Base-by-base conservation (phyloP, 37 sponge, comb jelly and placozoan species). In the Amphimedon queenslandica region DNA sequence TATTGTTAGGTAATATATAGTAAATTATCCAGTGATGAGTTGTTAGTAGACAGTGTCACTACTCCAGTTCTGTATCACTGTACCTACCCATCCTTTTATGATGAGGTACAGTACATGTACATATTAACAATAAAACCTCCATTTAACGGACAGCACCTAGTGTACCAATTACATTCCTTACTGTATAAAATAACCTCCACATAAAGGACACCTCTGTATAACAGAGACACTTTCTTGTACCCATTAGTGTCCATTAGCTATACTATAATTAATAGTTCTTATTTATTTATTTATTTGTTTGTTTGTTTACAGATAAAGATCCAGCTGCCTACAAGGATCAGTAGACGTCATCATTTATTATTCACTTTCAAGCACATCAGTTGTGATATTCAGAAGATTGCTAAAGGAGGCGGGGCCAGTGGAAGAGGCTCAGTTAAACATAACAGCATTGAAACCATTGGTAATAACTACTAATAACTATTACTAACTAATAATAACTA, bases 331-430 rank as follows among this genome's bases (percentile, higher is more conserved):
- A 69, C 92, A 4, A 25, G 81, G 20, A 40, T 96, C 2, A 67
- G 64, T 28, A 66, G 66, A 2, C 36, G 57, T 30, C 96, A 92
- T 58, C 96, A 96, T 73, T 55, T 96, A 18, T 73, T 96, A 56
- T 92, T 96, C 70, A 96, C 93, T 1, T 96, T 92, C 81, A 86
- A 66, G 60, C 93, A 96, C 78, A 64, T 96, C 73, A 74, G 77
- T 69, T 86, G 88, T 67, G 90, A 96, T 37, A 51, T 80, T 51
- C 85, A 76, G 68, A 92, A 83, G 63, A 64, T 55, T 3, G 25
- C 67, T 24, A 84, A n/a, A n/a, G n/a, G n/a, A n/a, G n/a, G n/a
- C n/a, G n/a, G n/a, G n/a, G n/a, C n/a, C n/a, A n/a, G n/a, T n/a
- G n/a, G n/a, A n/a, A n/a, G n/a, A n/a, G n/a, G n/a, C n/a, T n/a